Percentiles rank a stretch among this genome's conserved stretches.
phyloP scores from a whole-genome alignment of 2,888 invertebrate species.

The Halictus ligatus region DNA sequence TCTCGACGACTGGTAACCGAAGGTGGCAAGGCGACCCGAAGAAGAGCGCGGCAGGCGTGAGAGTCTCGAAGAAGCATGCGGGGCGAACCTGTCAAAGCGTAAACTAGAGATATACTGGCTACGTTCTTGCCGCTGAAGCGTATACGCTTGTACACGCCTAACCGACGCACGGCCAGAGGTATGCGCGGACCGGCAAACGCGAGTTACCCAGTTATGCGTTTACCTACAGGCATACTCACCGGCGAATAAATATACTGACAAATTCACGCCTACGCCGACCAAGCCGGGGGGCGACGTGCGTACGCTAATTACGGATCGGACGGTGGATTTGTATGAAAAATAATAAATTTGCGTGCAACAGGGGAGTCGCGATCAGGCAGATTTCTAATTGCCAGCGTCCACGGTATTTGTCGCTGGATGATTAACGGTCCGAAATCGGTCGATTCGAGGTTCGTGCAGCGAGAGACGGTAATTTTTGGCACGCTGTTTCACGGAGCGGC shows the following conservation, averaged over 20 bases:
- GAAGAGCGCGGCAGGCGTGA: constrained; percentile 4
- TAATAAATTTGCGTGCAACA: not conserved
- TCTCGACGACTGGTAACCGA: not conserved
- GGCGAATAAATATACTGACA: not conserved
- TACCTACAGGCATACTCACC: not conserved
- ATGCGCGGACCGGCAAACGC: not conserved
- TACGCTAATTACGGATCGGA: not conserved
- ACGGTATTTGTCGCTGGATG: not conserved
- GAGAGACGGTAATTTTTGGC: not conserved
- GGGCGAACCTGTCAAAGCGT: constrained; percentile 14
- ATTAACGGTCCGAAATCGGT: not conserved
- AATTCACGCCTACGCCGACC: not conserved
- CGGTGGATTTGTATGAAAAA: too few relatives aligned
- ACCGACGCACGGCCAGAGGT: not conserved
- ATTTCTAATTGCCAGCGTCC: not conserved
- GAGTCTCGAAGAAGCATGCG: constrained; percentile 3
- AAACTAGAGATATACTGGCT: constrained; percentile 6
- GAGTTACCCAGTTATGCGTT: constrained; percentile 18
- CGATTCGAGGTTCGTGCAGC: not conserved
- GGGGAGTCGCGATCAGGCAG: not conserved
- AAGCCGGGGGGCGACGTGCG: not conserved
- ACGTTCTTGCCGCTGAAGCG: not conserved
- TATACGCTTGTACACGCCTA: too few relatives aligned
- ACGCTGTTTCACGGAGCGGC: too few relatives aligned
- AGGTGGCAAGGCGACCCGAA: not conserved